Conservation (phyloP, 2,797 vertebrate genomes). For the Eleutherodactylus coqui region DNA sequence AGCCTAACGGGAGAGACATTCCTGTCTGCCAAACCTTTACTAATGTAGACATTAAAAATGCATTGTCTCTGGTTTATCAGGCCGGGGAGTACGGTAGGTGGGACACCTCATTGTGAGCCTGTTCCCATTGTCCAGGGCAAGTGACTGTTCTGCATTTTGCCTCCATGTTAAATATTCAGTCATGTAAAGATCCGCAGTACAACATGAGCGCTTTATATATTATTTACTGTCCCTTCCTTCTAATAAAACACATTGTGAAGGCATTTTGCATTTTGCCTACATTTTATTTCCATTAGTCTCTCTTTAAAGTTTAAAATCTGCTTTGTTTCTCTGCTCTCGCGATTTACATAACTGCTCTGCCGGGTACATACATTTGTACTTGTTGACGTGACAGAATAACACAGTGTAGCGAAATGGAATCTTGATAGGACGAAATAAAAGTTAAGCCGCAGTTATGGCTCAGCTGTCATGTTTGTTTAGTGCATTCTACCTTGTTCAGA, state of each 20-base stretch:
- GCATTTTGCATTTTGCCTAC: conserved; percentile 77
- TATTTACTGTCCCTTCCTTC: conserved; percentile 84
- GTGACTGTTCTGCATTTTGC: conserved; percentile 75
- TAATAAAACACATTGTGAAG: conserved; percentile 81
- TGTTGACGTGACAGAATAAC: conserved; percentile 69
- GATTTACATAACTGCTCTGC: conserved; percentile 78
- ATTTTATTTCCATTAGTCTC: conserved; percentile 93
- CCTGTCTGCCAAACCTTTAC: conserved; percentile 72
- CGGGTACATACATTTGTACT: conserved; percentile 69
- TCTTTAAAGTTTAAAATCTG: conserved; percentile 96
- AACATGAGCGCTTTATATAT: conserved; percentile 85
- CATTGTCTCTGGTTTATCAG: conserved; percentile 68
- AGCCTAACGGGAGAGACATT: conserved; percentile 78
- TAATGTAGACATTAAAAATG: conserved; percentile 78
- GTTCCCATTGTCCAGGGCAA: conserved; percentile 72
- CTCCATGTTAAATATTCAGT: conserved; percentile 88
- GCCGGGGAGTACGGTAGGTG: conserved; percentile 59
- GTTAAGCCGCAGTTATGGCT: conserved; percentile 54
- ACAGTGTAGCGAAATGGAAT: conserved; percentile 62
- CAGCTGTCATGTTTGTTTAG: conserved; percentile 58
- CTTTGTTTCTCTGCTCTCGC: conserved; percentile 78
- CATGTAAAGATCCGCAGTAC: conserved; percentile 79
- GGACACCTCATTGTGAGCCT: conserved; percentile 46
- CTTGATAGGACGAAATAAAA: conserved; percentile 56
- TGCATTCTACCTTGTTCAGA: conserved; percentile 52